phyloP scores from a whole-genome alignment of 2,888 invertebrate genomes.

The Gymnosoma rotundatum region DNA sequence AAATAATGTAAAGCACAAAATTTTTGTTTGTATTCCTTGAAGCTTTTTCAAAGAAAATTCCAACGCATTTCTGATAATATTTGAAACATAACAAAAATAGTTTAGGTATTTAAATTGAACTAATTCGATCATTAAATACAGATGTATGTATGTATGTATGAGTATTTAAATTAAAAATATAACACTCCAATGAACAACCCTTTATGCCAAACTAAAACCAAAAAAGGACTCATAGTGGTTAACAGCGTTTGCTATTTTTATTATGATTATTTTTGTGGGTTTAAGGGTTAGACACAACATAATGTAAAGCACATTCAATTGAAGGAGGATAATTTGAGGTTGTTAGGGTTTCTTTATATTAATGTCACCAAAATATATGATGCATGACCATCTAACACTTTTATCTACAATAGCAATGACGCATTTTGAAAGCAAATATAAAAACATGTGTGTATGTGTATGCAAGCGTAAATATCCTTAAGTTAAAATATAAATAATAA shows the following conservation, averaged over 20 bases:
- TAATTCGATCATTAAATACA: too few species aligned
- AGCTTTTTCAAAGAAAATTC: too few species aligned
- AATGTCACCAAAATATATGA: neutral
- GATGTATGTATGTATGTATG: too few species aligned
- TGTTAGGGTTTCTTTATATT: conserved; percentile 24
- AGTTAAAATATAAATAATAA: conserved; percentile 25
- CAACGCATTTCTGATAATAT: too few species aligned
- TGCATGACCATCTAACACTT: conserved; percentile 1
- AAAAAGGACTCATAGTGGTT: conserved; percentile 27
- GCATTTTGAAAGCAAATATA: neutral
- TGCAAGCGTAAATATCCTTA: neutral
- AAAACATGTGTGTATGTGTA: neutral
- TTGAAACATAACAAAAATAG: too few species aligned
- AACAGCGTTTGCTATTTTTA: neutral
- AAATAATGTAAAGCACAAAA: too few species aligned
- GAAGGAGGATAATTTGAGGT: conserved; percentile 48
- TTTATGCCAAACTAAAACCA: conserved; percentile 15
- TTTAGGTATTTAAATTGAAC: too few species aligned
- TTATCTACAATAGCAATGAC: neutral
- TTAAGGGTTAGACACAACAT: conserved; percentile 12
- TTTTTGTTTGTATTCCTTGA: too few species aligned
- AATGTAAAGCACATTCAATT: conserved; percentile 22
- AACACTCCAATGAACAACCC: neutral
- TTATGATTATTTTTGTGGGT: conserved; percentile 16
- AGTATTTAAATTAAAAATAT: too few species aligned